Base-by-base conservation (phyloP, 2,797 vertebrate species). In the Agapornis canus region DNA sequence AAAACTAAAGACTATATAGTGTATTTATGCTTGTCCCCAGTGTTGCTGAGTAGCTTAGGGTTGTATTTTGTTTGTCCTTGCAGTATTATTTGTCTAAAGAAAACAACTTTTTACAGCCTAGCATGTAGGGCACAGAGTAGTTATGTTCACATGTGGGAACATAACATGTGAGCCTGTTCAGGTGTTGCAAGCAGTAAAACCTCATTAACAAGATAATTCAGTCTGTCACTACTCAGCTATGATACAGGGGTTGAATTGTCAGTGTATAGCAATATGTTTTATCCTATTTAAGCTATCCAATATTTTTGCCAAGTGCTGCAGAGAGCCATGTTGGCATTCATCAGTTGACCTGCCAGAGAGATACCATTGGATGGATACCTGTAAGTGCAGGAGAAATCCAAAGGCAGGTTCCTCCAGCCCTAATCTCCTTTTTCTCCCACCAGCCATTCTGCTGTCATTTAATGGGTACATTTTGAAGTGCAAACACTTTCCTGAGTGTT, bases 111-210 rank as follows among this genome's bases (percentile, higher is more conserved):
- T 35, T 60, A 6, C 19, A 71, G 11, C 3, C 9, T 22, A 31
- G 0, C 5, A 5, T 35, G 29, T 68, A 12, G 40, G 68, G 35
- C 35, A n/a, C 9, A 14, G 8, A 61, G 43, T 39, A 13, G 6
- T 5, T 32, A 1, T 31, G 13, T 31, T 22, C 15, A 4, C 7
- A 3, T 3, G 1, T 19, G n/a, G n/a, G n/a, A n/a, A n/a, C n/a
- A n/a, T n/a, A n/a, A 4, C 7, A 3, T 3, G 1, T 19, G 54
- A 68, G 15, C 29, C 26, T 52, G 18, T 40, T 64, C 12, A 39
- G 42, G 14, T n/a, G 45, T 49, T 64, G 29, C 14, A 52, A 79
- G 26, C 31, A 76, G 26, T 35, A 31, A 16, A 70, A 60, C 32
- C 29, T 91, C 32, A n/a, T 65, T 22, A 52, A 10, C 19, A 25